Evolutionary conservation across 2,888 invertebrate genomes (phyloP).

Genomic region (Malthinus flaveolus): DNA sequence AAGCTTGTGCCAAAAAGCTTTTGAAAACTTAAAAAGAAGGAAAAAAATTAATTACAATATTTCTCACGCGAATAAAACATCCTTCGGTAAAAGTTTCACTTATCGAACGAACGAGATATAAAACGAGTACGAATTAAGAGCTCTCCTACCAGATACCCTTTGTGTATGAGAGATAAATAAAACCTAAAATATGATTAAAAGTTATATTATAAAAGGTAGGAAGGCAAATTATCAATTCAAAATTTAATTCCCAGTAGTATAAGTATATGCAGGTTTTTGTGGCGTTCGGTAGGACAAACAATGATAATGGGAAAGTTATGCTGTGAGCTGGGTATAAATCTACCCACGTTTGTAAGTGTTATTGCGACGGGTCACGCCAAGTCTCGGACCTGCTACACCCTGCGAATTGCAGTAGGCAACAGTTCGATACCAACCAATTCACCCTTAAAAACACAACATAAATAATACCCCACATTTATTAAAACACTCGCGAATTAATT

Average conservation of each 20-base stretch:
- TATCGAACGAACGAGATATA: too few species aligned
- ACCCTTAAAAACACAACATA: conserved; percentile 18
- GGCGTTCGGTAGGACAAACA: conserved; percentile 49
- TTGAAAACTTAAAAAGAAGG: too few species aligned
- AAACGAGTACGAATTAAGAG: too few species aligned
- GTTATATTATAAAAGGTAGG: conserved; percentile 1
- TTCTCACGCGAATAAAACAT: too few species aligned
- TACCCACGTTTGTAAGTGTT: conserved; percentile 49
- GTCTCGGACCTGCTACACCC: conserved; percentile 28
- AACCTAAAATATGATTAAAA: too few species aligned
- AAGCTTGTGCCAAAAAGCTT: too few species aligned
- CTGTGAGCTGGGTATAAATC: conserved; percentile 48
- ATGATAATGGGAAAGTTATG: conserved; percentile 54
- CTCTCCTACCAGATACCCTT: too few species aligned
- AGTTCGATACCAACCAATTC: conserved; percentile 18
- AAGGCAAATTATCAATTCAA: conserved; percentile 12
- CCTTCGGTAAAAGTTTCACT: too few species aligned
- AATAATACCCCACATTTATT: too few species aligned
- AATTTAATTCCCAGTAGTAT: conserved; percentile 31
- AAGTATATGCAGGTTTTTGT: conserved; percentile 45
- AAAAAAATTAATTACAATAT: too few species aligned
- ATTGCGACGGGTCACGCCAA: conserved; percentile 48
- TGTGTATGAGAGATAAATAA: too few species aligned
- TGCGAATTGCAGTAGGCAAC: conserved; percentile 13
- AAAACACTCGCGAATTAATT: too few species aligned